Evolutionary conservation across 2,797 vertebrate genomes (phyloP), one percentile per base, ranked within the genome.

Genomic region (Spea hammondii): DNA sequence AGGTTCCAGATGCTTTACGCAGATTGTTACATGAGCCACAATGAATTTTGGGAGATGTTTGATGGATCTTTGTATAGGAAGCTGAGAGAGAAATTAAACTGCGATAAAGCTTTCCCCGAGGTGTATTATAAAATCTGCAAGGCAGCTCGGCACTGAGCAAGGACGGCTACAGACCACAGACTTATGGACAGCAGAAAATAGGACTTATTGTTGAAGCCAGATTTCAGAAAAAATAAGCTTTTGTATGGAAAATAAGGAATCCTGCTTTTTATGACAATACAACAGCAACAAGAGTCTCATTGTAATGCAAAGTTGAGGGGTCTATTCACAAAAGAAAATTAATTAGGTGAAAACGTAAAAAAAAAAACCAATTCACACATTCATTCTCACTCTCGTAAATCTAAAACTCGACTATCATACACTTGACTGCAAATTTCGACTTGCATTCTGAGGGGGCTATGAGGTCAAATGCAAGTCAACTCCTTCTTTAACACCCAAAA

Each of bases 1-100:
- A 99, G 98, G 78, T 99, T 99, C 90, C 98, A 99, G 93, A 99
- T 99, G 98, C 90, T 99, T 50, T 99, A 99, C 55, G 97, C 98
- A 0, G 97, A 99, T 84, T 96, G 97, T 80, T 99, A 99, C 85
- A 97, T 99, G 97, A 93, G 94, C 78, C 91, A 94, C 5, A 92
- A 95, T 83, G 97, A 99, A 86, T 99, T 98, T 85, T 99, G 98
- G 98, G 93, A 98, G 86, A 99, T 99, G 98, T 99, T 99, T 80
- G 97, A 99, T 1, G 96, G 97, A 66, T 91, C 90, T 0, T 86
- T 99, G 12, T 99, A 99, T 86, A 95, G 96, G 84, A 94, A 90
- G 87, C 90, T 99, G 82, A 93, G 98, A 84, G 88, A 95, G 46
- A 88, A 96, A 83, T 92, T 98, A 0, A 90, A 91, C 69, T 98